phyloP scores from a whole-genome alignment of 37 sponge, comb jelly and placozoan genomes.

The Trichoplax adhaerens region DNA sequence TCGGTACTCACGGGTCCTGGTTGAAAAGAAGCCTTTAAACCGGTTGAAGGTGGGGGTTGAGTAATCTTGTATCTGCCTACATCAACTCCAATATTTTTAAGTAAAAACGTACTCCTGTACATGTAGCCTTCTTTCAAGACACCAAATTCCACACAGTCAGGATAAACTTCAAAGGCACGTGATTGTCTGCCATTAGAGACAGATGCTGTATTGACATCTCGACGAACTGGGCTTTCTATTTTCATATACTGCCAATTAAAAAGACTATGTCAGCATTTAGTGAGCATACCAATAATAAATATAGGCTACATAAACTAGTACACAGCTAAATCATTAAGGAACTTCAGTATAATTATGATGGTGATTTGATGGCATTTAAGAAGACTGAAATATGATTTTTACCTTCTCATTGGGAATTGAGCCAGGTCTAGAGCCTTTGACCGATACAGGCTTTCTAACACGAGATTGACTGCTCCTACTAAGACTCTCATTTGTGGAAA shows the following conservation, averaged over 20 bases:
- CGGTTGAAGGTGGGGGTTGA: constrained; percentile 73
- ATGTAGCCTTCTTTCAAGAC: constrained; percentile 44
- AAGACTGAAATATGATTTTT: constrained; percentile 3
- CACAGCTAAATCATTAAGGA: too few species aligned
- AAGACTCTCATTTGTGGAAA: too few species aligned
- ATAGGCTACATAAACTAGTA: too few species aligned
- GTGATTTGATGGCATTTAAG: neutral
- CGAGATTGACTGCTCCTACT: too few species aligned
- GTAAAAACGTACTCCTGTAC: constrained; percentile 34
- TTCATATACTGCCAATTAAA: neutral
- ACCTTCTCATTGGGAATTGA: constrained; percentile 27
- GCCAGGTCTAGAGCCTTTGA: constrained; percentile 30
- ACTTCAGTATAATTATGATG: too few species aligned
- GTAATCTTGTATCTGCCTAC: constrained; percentile 66
- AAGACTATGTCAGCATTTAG: too few species aligned
- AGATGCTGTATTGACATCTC: constrained; percentile 51
- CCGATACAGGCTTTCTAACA: constrained; percentile 13
- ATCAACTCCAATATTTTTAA: constrained; percentile 68
- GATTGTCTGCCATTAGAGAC: constrained; percentile 4
- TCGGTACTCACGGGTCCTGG: constrained; percentile 55
- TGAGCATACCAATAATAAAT: too few species aligned
- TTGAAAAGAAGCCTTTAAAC: constrained; percentile 38
- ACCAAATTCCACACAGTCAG: constrained; percentile 66
- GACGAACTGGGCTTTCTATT: constrained; percentile 39
- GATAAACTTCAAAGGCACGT: constrained; percentile 18